Evolutionary conservation across 2,797 vertebrate genomes (phyloP).

Genomic region (Gymnoscopelus braueri): DNA sequence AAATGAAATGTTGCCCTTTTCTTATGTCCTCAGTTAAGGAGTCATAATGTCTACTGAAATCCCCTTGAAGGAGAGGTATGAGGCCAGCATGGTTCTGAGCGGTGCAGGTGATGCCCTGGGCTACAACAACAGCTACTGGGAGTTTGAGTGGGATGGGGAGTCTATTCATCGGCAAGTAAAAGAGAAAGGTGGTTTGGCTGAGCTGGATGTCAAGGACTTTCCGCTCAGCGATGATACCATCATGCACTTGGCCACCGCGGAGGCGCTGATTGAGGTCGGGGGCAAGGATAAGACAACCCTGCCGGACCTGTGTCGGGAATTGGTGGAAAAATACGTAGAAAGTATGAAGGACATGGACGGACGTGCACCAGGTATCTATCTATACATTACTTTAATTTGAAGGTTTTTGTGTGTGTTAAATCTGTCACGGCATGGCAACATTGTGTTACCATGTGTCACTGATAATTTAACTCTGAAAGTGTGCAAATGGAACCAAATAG

Average conservation of each 20-base stretch:
- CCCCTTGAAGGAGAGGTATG: conserved; percentile 68
- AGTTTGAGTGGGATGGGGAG: conserved; percentile 70
- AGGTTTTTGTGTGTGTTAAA: background rate
- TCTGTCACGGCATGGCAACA: too few relatives aligned
- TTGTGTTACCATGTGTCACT: too few relatives aligned
- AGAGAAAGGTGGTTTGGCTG: conserved; percentile 72
- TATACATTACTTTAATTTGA: background rate
- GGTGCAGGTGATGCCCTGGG: conserved; percentile 80
- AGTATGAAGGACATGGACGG: conserved; percentile 83
- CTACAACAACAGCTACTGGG: conserved; percentile 72
- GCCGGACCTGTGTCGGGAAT: conserved; percentile 62
- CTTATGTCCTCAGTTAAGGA: too few relatives aligned
- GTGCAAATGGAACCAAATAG: too few relatives aligned
- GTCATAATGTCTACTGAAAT: background rate
- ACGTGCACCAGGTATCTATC: conserved; percentile 85
- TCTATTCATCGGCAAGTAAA: conserved; percentile 78
- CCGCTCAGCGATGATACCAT: conserved; percentile 84
- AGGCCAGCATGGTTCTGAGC: conserved; percentile 83
- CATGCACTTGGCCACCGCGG: conserved; percentile 85
- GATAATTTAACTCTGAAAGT: too few relatives aligned
- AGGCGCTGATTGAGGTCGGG: conserved; percentile 75
- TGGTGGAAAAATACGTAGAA: conserved; percentile 80
- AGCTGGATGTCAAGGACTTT: conserved; percentile 70
- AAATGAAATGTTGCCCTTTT: too few relatives aligned
- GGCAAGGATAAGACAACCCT: conserved; percentile 19